Conservation (phyloP, 1,140 invertebrate genomes). For the Sycophaga agraensis region DNA sequence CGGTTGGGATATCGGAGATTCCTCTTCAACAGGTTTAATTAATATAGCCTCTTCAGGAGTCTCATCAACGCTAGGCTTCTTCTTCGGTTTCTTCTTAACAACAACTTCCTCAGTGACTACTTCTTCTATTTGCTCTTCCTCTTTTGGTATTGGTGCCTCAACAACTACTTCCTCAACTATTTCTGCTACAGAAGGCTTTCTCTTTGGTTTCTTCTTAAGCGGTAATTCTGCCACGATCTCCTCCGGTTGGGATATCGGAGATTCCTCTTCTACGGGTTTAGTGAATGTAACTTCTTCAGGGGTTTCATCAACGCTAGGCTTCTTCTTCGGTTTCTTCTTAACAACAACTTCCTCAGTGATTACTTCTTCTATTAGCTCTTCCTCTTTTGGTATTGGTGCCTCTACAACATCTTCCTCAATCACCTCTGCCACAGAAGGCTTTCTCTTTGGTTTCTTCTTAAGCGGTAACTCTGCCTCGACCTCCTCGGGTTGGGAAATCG, state of each 20-base stretch:
- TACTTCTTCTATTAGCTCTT: too few relatives aligned
- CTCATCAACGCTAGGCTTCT: not conserved
- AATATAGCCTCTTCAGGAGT: slow-evolving; percentile 29
- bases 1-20: slow-evolving; percentile 31
- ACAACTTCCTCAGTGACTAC: slow-evolving; percentile 36
- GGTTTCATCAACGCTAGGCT: slow-evolving; percentile 31
- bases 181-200: too few relatives aligned
- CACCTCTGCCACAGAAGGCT: slow-evolving; percentile 45
- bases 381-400: slow-evolving; percentile 47
- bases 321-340: not conserved
- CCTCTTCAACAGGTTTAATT: slow-evolving; percentile 16
- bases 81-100: slow-evolving; percentile 5
- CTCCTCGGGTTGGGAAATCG: slow-evolving; percentile 26
- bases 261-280: slow-evolving; percentile 35
- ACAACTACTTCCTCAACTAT: too few relatives aligned
- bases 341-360: too few relatives aligned
- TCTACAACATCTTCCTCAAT: slow-evolving; percentile 56
- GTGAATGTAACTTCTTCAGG: slow-evolving; percentile 32
- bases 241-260: slow-evolving; percentile 19
- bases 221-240: slow-evolving; percentile 40
- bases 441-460: slow-evolving; percentile 51
- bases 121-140: slow-evolving; percentile 35
- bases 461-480: slow-evolving; percentile 40
- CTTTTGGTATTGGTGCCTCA: slow-evolving; percentile 9
- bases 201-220: slow-evolving; percentile 50